These are phyloP conservation scores for Pogonomyrmex barbatus DNA, from an alignment of 1,140 invertebrate genomes.

Conservation along the genomic window DNA sequence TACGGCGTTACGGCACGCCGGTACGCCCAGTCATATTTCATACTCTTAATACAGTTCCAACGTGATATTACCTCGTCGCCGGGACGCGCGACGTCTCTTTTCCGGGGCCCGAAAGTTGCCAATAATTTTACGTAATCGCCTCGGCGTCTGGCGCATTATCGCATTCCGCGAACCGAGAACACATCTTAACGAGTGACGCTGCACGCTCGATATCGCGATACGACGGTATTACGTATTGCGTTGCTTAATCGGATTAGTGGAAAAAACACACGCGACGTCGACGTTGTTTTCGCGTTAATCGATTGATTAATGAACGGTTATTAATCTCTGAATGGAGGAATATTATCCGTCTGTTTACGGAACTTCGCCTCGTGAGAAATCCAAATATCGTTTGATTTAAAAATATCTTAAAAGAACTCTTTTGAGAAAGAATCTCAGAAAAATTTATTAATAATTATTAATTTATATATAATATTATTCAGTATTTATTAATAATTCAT, in stretches of 20 bases:
- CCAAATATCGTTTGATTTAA: background rate
- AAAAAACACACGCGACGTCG: background rate
- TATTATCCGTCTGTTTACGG: constrained; percentile 2
- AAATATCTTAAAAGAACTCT: background rate
- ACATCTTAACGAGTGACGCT: background rate
- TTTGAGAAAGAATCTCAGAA: background rate
- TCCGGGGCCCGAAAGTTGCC: constrained; percentile 14
- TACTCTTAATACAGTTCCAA: constrained; percentile 49
- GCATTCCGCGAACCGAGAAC: background rate
- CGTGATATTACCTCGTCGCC: constrained; percentile 39
- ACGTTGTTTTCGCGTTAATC: background rate
- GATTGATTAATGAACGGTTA: background rate
- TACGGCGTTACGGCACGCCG: constrained; percentile 16
- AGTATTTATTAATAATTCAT: too few species aligned
- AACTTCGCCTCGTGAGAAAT: background rate
- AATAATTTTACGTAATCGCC: constrained; percentile 50
- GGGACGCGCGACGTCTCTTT: constrained; percentile 15
- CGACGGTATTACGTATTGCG: too few species aligned
- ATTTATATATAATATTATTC: too few species aligned
- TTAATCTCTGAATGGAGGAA: background rate
- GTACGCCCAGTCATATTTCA: constrained; percentile 54
- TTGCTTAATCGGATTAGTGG: background rate
- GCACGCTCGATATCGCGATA: background rate
- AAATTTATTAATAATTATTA: background rate
- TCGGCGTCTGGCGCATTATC: background rate